A percentile compares a stretch with the other conserved stretches of the same genome.
Conservation (phyloP, 2,113 vertebrate species). For the Neomonachus schauinslandi region DNA sequence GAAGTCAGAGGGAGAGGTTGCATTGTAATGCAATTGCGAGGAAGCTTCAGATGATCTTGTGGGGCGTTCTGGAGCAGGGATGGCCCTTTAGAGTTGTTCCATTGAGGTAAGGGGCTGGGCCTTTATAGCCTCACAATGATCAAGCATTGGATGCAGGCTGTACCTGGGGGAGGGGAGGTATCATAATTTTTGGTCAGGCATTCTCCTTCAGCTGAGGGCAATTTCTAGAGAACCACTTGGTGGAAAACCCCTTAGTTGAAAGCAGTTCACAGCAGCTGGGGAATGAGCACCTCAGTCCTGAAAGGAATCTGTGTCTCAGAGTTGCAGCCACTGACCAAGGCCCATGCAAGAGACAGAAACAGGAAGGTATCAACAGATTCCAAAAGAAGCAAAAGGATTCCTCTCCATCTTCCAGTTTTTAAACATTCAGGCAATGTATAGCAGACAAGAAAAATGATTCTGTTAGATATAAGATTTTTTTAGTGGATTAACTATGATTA, state of each 20-base stretch:
- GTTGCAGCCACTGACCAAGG: not conserved
- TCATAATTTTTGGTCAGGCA: not conserved
- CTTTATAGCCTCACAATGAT: not conserved
- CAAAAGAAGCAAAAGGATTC: not conserved
- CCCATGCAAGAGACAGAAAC: not conserved
- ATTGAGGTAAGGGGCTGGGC: not conserved
- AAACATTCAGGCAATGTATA: not conserved
- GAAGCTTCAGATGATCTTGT: not conserved
- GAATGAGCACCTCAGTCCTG: not conserved
- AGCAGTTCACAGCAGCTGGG: not conserved
- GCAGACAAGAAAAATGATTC: not conserved
- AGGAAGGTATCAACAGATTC: not conserved
- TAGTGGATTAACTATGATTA: not conserved
- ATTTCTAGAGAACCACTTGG: not conserved
- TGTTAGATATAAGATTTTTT: constrained; percentile 14
- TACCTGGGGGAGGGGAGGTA: not conserved
- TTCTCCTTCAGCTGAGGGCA: not conserved
- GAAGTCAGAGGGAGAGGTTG: not conserved
- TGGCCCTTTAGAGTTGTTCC: not conserved
- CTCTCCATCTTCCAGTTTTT: not conserved
- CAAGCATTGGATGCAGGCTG: not conserved
- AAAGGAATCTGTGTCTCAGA: not conserved
- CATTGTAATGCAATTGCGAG: not conserved
- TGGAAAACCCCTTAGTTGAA: not conserved
- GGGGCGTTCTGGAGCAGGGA: not conserved